A percentile compares a stretch with the other conserved stretches of the same genome.
Evolutionary conservation across 2,888 invertebrate genomes (phyloP).

Genomic region (Apamea anceps): DNA sequence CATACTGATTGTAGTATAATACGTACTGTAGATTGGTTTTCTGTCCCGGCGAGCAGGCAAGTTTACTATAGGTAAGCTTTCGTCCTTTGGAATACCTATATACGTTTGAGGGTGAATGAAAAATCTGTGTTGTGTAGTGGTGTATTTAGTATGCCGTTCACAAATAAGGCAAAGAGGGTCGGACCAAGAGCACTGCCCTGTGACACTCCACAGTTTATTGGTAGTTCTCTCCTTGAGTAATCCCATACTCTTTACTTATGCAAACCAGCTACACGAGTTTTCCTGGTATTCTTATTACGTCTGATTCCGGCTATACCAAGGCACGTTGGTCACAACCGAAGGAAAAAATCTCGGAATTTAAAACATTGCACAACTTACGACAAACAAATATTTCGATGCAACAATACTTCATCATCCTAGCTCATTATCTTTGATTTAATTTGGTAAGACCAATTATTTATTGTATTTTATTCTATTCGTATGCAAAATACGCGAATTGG

Average conservation of each 20-base stretch:
- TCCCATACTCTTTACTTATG: background rate
- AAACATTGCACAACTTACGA: background rate
- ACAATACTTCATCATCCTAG: background rate
- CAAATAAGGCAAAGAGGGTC: background rate
- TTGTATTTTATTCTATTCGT: too few species aligned
- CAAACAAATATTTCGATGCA: background rate
- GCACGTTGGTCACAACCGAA: background rate
- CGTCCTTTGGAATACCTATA: too few species aligned
- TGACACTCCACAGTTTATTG: background rate
- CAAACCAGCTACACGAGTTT: background rate
- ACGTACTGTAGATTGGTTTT: too few species aligned
- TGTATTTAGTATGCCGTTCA: background rate
- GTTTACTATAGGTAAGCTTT: too few species aligned
- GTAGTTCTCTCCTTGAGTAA: background rate
- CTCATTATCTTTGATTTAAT: background rate
- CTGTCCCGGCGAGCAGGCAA: too few species aligned
- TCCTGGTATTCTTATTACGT: background rate
- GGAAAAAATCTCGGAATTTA: too few species aligned
- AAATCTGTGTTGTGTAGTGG: too few species aligned
- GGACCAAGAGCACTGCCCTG: background rate
- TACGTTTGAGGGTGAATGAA: too few species aligned
- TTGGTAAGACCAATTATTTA: background rate
- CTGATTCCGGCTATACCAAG: background rate
- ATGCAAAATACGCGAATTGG: too few species aligned
- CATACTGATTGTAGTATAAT: too few species aligned